These are phyloP conservation scores for Caloenas nicobarica DNA, from an alignment of 2,113 vertebrate species.

Conservation along the genomic window DNA sequence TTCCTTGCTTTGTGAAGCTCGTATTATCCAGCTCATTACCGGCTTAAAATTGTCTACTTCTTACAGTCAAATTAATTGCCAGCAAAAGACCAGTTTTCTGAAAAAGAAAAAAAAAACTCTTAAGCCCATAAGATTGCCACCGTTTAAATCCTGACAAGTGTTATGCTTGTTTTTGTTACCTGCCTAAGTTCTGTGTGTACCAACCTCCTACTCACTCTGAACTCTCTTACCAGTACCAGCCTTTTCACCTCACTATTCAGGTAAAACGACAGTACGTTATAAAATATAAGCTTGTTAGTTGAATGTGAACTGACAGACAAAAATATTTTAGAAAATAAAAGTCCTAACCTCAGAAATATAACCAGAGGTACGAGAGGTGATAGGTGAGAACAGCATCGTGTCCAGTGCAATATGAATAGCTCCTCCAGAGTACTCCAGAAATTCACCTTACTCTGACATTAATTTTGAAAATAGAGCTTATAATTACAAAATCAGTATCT, in stretches of 20 bases:
- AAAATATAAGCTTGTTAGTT: fast-evolving
- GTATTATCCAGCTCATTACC: not conserved
- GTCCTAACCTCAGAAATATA: not conserved
- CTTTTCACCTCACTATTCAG: not conserved
- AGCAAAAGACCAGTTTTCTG: not conserved
- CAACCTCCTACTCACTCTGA: not conserved
- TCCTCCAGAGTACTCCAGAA: not conserved
- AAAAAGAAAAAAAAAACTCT: not conserved
- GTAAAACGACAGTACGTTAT: fast-evolving
- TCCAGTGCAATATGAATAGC: fast-evolving
- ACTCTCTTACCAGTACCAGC: not conserved
- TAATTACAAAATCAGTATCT: not conserved
- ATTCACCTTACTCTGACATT: not conserved
- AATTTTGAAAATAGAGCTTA: not conserved
- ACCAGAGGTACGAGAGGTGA: not conserved
- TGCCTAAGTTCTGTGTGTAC: not conserved
- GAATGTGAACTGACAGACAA: not conserved
- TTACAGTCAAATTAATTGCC: not conserved
- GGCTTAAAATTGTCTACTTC: not conserved
- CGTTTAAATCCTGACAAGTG: not conserved
- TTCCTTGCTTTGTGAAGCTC: not conserved
- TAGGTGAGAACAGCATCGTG: not conserved
- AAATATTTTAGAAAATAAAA: not conserved
- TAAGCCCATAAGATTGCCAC: not conserved
- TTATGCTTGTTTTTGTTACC: not conserved